phyloP scores from a whole-genome alignment of 2,113 vertebrate genomes.

The Cebus imitator region DNA sequence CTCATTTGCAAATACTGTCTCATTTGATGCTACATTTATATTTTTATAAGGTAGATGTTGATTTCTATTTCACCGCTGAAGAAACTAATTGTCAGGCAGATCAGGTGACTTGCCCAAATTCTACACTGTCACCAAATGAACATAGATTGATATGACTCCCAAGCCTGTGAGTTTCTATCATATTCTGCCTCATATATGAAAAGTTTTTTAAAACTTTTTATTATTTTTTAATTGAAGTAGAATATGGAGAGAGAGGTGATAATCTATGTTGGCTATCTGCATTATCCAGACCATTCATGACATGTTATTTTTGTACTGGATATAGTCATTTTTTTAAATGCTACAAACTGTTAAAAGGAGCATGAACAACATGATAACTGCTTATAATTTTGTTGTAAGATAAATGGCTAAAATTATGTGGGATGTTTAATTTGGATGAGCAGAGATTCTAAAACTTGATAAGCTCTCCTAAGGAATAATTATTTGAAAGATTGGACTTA shows the following conservation, averaged over 20 bases:
- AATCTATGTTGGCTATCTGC: not conserved
- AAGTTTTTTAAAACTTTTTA: too few relatives aligned
- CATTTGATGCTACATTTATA: not conserved
- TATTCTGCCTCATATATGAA: not conserved
- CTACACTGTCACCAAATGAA: not conserved
- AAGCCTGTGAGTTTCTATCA: not conserved
- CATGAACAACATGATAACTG: not conserved
- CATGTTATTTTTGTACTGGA: not conserved
- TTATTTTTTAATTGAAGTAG: not conserved
- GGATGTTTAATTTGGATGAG: not conserved
- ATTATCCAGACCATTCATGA: not conserved
- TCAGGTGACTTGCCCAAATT: not conserved
- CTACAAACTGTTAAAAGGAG: not conserved
- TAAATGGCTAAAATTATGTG: not conserved
- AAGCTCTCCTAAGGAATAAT: not conserved
- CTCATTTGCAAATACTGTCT: not conserved
- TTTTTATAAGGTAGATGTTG: not conserved
- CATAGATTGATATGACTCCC: not conserved
- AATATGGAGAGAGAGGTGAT: not conserved
- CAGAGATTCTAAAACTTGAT: not conserved
- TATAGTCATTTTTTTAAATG: not conserved
- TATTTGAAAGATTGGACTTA: not conserved
- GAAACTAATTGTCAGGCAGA: not conserved
- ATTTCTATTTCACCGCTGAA: not conserved
- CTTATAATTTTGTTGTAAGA: not conserved